Evolutionary conservation across 2,113 vertebrate species (phyloP).

Genomic region (Serilophus lunatus): DNA sequence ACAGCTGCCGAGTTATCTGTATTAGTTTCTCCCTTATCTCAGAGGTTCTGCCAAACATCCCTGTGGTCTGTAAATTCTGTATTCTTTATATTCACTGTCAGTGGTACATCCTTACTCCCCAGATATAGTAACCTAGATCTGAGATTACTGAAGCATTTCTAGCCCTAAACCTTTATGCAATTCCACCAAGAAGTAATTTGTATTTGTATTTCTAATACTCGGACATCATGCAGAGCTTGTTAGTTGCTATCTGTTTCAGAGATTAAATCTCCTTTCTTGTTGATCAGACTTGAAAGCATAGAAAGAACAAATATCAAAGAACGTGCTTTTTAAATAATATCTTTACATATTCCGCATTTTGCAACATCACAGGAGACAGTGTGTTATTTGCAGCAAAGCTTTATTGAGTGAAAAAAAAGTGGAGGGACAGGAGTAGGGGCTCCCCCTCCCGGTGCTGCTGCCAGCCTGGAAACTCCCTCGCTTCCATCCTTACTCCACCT

Average conservation of each 20-base stretch:
- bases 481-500: background rate
- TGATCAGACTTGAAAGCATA: background rate
- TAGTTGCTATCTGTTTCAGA: background rate
- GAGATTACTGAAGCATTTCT: background rate
- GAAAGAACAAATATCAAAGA: background rate
- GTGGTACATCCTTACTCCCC: background rate
- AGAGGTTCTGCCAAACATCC: background rate
- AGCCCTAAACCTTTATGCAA: background rate
- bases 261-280: background rate
- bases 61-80: background rate
- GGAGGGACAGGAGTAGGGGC: rapidly evolving
- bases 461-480: rapidly evolving
- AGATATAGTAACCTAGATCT: background rate
- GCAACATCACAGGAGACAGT: background rate
- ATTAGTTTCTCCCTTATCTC: background rate
- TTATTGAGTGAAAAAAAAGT: background rate
- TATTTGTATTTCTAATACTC: background rate
- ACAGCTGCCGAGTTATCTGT: background rate
- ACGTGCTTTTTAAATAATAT: background rate
- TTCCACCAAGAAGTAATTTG: background rate
- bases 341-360: background rate
- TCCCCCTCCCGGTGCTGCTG: rapidly evolving
- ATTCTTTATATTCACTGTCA: background rate
- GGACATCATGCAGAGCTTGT: background rate
- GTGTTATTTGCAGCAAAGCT: background rate